A percentile compares a stretch with the other conserved stretches of the same genome.
phyloP scores from a whole-genome alignment of 2,888 invertebrate species.

The Aelia acuminata region DNA sequence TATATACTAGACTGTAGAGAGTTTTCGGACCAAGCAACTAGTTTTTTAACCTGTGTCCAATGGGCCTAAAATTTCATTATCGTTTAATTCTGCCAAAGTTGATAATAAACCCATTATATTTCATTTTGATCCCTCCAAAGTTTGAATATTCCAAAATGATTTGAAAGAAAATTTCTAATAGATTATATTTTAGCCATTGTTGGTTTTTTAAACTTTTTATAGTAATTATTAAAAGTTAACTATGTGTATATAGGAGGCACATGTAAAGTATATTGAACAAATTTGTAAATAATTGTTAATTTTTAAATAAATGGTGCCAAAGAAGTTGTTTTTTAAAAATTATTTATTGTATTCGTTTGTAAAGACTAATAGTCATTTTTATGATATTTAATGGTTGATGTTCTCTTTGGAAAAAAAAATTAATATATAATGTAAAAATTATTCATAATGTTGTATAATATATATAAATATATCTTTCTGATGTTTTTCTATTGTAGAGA shows the following conservation, averaged over 20 bases:
- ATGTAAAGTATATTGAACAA: slow-evolving; percentile 49
- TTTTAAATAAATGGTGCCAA: slow-evolving; percentile 58
- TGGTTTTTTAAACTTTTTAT: slow-evolving; percentile 56
- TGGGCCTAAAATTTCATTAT: slow-evolving; percentile 56
- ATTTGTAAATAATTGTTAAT: slow-evolving; percentile 57
- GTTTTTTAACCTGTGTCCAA: slow-evolving; percentile 47
- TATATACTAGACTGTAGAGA: slow-evolving; percentile 51
- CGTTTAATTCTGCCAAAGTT: slow-evolving; percentile 57
- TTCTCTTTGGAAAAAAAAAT: slow-evolving; percentile 54
- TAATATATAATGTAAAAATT: slow-evolving; percentile 37
- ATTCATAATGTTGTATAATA: slow-evolving; percentile 51
- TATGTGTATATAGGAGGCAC: slow-evolving; percentile 56
- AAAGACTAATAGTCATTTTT: slow-evolving; percentile 57
- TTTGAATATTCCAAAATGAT: slow-evolving; percentile 32
- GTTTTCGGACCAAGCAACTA: slow-evolving; percentile 57
- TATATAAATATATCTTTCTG: slow-evolving; percentile 55
- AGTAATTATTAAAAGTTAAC: slow-evolving; percentile 57
- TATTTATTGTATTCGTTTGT: slow-evolving; percentile 58
- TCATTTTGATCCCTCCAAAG: slow-evolving; percentile 59
- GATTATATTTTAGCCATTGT: slow-evolving; percentile 59
- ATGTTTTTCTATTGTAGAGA: slow-evolving; percentile 59
- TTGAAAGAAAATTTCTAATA: slow-evolving; percentile 36
- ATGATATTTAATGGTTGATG: slow-evolving; percentile 50
- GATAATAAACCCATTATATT: slow-evolving; percentile 54
- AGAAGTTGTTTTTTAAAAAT: slow-evolving; percentile 58